phyloP scores from a whole-genome alignment of 2,113 vertebrate genomes.

The Piprites chloris region DNA sequence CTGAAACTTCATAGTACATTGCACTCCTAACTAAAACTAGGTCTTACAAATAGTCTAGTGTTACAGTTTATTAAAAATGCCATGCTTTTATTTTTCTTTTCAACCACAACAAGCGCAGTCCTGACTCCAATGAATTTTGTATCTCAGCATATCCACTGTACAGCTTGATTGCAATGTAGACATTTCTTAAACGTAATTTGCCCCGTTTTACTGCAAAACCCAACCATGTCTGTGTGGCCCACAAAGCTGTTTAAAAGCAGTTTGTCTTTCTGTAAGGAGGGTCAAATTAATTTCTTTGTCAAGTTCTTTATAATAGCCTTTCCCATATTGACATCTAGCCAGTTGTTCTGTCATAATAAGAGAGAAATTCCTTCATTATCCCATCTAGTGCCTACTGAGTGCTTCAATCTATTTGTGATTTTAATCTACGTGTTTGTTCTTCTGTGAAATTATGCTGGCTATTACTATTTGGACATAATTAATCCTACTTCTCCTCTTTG shows the following conservation, averaged over 20 bases:
- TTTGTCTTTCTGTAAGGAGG: neutral
- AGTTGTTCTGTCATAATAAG: neutral
- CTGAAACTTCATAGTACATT: neutral
- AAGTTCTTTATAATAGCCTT: neutral
- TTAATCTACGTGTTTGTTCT: neutral
- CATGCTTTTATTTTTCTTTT: neutral
- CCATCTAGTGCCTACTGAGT: neutral
- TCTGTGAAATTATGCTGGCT: constrained; percentile 10
- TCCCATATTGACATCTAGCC: neutral
- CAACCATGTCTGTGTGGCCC: neutral
- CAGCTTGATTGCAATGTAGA: neutral
- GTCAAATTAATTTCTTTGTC: neutral
- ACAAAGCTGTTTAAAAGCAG: neutral
- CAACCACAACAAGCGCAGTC: neutral
- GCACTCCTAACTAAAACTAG: neutral
- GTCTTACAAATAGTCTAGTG: neutral
- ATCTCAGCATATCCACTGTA: neutral
- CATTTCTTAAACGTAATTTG: neutral
- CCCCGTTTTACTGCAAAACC: neutral
- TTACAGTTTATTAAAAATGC: neutral
- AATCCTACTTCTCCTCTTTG: neutral
- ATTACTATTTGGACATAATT: neutral
- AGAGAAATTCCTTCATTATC: neutral
- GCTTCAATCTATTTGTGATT: neutral
- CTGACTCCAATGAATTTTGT: neutral